Evolutionary conservation across 2,888 invertebrate species (phyloP).

Genomic region (Metalampra italica): DNA sequence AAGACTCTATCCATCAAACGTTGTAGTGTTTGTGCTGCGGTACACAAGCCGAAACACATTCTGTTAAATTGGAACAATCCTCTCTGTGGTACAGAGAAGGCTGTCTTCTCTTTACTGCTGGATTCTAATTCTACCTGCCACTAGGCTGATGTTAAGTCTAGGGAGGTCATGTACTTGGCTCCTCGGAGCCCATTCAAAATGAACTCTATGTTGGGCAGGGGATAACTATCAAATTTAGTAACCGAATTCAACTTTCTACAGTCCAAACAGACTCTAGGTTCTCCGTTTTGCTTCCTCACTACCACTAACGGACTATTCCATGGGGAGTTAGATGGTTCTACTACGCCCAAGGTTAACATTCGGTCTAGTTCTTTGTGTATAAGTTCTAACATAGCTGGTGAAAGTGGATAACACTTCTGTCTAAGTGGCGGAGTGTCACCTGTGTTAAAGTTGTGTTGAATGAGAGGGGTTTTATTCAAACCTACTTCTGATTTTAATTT

Average conservation of each 20-base stretch:
- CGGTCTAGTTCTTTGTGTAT: conserved; percentile 13
- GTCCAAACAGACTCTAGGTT: conserved; percentile 1
- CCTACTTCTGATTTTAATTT: conserved; percentile 18
- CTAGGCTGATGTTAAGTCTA: conserved; percentile 11
- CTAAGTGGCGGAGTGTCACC: conserved; percentile 18
- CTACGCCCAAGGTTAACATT: neutral
- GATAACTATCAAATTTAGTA: conserved; percentile 6
- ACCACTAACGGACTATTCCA: conserved; percentile 2
- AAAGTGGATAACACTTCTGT: conserved; percentile 21
- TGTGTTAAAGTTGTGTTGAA: conserved; percentile 19
- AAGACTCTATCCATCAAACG: conserved; percentile 16
- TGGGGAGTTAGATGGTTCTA: conserved; percentile 2
- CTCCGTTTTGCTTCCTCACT: neutral
- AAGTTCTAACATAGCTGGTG: conserved; percentile 18
- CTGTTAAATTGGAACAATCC: conserved; percentile 8
- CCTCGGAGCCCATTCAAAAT: conserved; percentile 11
- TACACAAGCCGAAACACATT: conserved; percentile 16
- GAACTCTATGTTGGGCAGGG: too few relatives aligned
- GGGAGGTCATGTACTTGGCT: conserved; percentile 7
- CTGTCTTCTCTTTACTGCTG: conserved; percentile 2
- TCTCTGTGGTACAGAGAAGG: conserved; percentile 1
- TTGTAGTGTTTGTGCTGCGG: conserved; percentile 20
- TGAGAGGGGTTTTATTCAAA: conserved; percentile 17
- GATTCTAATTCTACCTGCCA: conserved; percentile 8
- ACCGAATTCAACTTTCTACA: conserved; percentile 5